phyloP scores from a whole-genome alignment of 23 tunicate genomes.

The Diplosoma virens region DNA sequence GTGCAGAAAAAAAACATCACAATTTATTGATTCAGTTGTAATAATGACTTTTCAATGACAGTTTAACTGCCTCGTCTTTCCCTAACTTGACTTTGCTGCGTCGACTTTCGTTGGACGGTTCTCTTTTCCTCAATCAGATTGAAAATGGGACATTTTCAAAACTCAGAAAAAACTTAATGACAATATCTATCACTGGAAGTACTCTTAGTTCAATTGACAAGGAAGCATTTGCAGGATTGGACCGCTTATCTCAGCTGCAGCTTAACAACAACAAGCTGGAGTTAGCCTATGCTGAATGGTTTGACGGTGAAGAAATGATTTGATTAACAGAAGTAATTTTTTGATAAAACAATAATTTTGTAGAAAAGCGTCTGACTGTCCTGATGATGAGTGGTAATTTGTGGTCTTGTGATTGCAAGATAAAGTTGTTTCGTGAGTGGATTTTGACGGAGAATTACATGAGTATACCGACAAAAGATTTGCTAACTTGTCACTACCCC shows the following conservation, averaged over 20 bases:
- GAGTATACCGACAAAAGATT: neutral
- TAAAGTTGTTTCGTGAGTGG: neutral
- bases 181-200: no score
- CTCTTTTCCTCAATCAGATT: neutral
- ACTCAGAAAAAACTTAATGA: no score
- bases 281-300: neutral
- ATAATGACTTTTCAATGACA: neutral
- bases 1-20: no score
- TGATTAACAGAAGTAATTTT: neutral
- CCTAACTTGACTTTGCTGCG: neutral
- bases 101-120: neutral
- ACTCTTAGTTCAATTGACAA: no score
- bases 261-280: neutral
- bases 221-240: neutral
- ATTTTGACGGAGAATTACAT: neutral
- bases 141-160: neutral
- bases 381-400: conserved; percentile 2
- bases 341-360: neutral
- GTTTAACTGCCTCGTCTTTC: neutral
- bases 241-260: neutral
- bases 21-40: no score
- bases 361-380: neutral
- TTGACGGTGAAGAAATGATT: neutral
- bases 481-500: conserved; percentile 1
- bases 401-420: conserved; percentile 15